Evolutionary conservation across 2,888 invertebrate species (phyloP), one percentile per base, ranked within the genome.

Genomic region (Troilus luridus): DNA sequence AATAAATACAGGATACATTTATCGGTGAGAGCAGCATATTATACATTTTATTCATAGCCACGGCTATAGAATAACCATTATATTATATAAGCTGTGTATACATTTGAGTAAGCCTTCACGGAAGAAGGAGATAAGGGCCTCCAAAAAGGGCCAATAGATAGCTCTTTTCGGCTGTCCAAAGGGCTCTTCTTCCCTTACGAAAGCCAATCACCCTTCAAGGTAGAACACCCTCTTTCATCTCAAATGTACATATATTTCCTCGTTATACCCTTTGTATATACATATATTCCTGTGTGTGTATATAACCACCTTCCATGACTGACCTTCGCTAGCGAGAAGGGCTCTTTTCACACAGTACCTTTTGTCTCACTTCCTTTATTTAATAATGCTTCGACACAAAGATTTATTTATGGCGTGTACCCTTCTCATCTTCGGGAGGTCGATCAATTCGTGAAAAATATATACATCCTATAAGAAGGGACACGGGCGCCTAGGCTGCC

Each of bases 161-260:
- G 56, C 85, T 85, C 85, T 85, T 85, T 85, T 85, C 56, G 85
- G 85, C 56, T 85, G 85, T 85, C 85, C 85, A 85, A 85, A 85
- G 85, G 85, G 85, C 85, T 85, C 56, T 85, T 85, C 56, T 85
- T 85, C n/a, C 85, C 85, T 85, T 85, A 56, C 85, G 85, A 85
- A 58, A 85, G 56, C 85, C 85, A 85, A 85, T 85, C 85, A 85
- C 85, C 85, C 85, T 58, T 85, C 54, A 85, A 56, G 85, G 56
- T n/a, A 58, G 85, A 85, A 85, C 85, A 85, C 85, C 85, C 85
- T 14, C 85, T 85, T 85, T 85, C 85, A 85, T 85, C 85, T 85
- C 85, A 85, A 85, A 85, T 85, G 85, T 85, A 85, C 85, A 85
- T 85, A 85, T n/a, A 85, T 85, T 85, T 85, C 85, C 85, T 85